Evolutionary conservation across 2,888 invertebrate species (phyloP).

Genomic region (Rhyacophila evoluta): DNA sequence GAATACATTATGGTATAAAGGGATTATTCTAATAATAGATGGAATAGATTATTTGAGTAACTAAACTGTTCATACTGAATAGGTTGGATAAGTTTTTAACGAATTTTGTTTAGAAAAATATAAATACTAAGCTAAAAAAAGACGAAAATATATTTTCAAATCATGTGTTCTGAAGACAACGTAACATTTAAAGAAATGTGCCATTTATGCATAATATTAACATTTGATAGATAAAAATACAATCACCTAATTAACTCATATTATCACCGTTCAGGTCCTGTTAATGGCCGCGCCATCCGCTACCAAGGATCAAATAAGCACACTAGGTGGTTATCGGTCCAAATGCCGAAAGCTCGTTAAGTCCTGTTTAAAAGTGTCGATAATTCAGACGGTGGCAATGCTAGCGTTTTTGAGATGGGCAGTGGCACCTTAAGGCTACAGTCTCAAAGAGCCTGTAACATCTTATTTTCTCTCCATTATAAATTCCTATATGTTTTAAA

Average conservation of each 20-base stretch:
- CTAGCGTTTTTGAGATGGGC: constrained; percentile 27
- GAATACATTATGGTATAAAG: too few species aligned
- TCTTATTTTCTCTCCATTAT: too few species aligned
- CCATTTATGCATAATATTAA: constrained; percentile 24
- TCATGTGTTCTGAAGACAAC: background rate
- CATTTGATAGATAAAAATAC: constrained; percentile 20
- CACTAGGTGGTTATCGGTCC: constrained; percentile 41
- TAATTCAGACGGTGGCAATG: constrained; percentile 38
- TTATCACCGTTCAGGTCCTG: background rate
- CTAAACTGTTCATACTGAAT: too few species aligned
- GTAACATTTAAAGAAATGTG: constrained; percentile 4
- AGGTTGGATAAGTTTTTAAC: too few species aligned
- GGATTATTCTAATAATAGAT: too few species aligned
- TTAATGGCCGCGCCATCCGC: constrained; percentile 33
- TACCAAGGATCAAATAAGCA: constrained; percentile 29
- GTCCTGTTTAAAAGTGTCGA: constrained; percentile 48
- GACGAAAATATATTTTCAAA: too few species aligned
- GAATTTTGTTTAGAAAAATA: too few species aligned
- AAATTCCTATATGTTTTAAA: too few species aligned
- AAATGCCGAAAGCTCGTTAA: constrained; percentile 48
- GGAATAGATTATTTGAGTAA: too few species aligned
- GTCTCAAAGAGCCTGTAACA: too few species aligned
- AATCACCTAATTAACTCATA: constrained; percentile 41
- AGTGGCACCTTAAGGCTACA: background rate
- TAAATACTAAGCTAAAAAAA: too few species aligned